These are phyloP conservation scores for Numenius arquata DNA, from an alignment of 2,113 vertebrate genomes.

Conservation along the genomic window DNA sequence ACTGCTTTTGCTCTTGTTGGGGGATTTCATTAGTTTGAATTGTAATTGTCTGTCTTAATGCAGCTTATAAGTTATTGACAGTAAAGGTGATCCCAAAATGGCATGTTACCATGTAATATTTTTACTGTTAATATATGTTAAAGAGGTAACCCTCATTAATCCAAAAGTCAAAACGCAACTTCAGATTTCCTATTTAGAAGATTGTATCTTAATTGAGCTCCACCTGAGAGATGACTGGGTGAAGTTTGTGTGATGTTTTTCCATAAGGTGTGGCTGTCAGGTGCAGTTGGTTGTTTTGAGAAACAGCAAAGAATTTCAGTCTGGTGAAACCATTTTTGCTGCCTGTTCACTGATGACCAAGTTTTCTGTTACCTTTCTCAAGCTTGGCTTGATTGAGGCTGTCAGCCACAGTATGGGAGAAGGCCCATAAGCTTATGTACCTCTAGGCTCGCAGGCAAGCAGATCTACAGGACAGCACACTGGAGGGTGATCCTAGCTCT, in stretches of 20 bases:
- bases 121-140: background rate
- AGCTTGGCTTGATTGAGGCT: background rate
- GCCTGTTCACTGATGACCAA: background rate
- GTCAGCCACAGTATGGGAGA: background rate
- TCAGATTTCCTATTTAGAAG: background rate
- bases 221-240: background rate
- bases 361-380: background rate
- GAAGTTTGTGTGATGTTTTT: background rate
- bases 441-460: background rate
- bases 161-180: background rate
- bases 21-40: background rate
- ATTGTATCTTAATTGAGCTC: background rate
- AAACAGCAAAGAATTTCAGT: background rate
- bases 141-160: background rate
- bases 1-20: background rate
- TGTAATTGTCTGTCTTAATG: background rate
- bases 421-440: accelerated
- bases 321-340: constrained; percentile 10
- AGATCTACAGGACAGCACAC: background rate
- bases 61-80: background rate
- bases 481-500: background rate
- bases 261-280: background rate
- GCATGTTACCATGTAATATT: background rate
- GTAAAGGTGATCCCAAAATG: background rate
- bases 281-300: constrained; percentile 10